Evolutionary conservation across 2,797 vertebrate species (phyloP).

Genomic region (Dicrostonyx torquatus): DNA sequence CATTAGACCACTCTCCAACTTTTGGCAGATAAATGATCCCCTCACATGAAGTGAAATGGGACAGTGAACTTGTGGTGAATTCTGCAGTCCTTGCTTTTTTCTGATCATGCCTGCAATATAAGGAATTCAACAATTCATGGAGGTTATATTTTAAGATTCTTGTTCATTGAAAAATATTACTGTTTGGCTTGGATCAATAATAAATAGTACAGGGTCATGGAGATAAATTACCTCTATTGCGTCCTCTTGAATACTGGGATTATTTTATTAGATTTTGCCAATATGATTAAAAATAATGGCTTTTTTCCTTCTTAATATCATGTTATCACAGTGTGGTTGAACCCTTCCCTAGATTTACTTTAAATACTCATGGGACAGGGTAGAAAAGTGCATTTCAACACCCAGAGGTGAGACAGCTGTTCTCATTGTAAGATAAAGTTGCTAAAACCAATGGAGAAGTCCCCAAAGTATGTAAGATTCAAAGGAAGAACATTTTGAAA

Average conservation of each 20-base stretch:
- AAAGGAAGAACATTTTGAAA: background rate
- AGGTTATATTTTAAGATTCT: background rate
- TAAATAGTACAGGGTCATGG: background rate
- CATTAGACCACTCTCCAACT: constrained; percentile 52
- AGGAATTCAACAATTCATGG: background rate
- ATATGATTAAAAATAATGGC: background rate
- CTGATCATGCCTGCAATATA: background rate
- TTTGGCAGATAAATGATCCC: constrained; percentile 18
- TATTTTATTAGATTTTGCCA: constrained; percentile 30
- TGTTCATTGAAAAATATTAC: background rate
- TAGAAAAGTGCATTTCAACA: background rate
- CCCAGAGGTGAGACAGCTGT: background rate
- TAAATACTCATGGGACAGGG: background rate
- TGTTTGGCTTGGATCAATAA: background rate
- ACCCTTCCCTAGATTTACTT: background rate
- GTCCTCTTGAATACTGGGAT: background rate
- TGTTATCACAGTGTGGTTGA: background rate
- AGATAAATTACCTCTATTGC: background rate
- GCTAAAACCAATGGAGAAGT: background rate
- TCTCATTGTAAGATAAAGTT: background rate
- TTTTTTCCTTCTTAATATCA: background rate
- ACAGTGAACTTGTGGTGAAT: background rate
- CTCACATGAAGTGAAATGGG: background rate
- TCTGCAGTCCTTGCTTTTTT: background rate
- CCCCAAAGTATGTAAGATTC: background rate